Percentiles rank a stretch among this genome's conserved stretches.
Conservation (phyloP, 1,140 invertebrate species). For the Ostrea denselamellosa region DNA sequence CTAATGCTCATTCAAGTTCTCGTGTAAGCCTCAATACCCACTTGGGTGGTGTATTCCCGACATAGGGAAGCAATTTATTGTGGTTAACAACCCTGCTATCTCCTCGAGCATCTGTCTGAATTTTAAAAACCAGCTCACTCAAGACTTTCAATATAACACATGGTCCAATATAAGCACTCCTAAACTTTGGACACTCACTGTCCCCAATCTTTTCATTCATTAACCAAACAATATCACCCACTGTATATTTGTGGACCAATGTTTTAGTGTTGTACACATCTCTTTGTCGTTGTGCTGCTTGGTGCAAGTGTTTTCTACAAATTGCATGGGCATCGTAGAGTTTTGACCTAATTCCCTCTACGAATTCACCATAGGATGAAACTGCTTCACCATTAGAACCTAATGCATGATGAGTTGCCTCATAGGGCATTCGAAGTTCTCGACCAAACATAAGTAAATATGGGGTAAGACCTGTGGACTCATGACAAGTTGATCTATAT, state of each 20-base stretch:
- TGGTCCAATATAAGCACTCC: conserved; percentile 25
- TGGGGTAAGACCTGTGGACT: neutral
- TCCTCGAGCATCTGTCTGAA: conserved; percentile 1
- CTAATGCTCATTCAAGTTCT: too few relatives aligned
- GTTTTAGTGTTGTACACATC: conserved; percentile 18
- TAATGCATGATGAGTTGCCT: neutral
- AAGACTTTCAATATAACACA: neutral
- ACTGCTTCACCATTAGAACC: neutral
- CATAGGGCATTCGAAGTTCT: neutral
- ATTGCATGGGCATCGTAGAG: conserved; percentile 10
- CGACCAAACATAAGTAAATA: neutral
- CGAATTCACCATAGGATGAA: conserved; percentile 26
- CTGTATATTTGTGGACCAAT: neutral
- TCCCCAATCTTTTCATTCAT: neutral
- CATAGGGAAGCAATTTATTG: conserved; percentile 39
- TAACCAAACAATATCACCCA: conserved; percentile 24
- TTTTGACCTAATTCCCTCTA: conserved; percentile 10
- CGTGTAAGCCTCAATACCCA: too few relatives aligned
- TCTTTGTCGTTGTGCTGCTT: conserved; percentile 4
- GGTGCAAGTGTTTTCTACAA: conserved; percentile 32
- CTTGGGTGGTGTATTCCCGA: neutral
- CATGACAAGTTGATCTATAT: too few relatives aligned
- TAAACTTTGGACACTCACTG: conserved; percentile 24
- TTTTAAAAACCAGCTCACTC: conserved; percentile 34
- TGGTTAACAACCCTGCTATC: neutral